phyloP scores from a whole-genome alignment of 1,140 invertebrate genomes.

The Pantala flavescens region DNA sequence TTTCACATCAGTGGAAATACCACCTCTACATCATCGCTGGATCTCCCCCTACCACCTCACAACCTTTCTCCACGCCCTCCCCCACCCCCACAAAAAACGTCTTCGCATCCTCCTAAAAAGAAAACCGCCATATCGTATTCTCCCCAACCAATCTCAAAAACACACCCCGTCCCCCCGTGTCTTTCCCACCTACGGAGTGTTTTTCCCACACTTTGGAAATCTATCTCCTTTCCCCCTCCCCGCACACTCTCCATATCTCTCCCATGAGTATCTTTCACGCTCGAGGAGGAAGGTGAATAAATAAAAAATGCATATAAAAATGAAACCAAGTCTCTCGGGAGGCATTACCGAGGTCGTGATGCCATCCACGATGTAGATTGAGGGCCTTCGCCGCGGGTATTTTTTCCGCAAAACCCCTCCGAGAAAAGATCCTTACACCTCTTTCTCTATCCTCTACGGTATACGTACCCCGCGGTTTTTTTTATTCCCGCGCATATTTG shows the following conservation, averaged over 20 bases:
- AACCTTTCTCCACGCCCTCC: not conserved
- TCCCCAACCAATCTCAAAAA: not conserved
- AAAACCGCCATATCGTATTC: not conserved
- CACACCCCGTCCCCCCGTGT: not conserved
- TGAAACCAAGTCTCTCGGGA: slow-evolving; percentile 4
- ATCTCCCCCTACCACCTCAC: not conserved
- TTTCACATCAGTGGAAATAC: slow-evolving; percentile 2
- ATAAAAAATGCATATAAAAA: slow-evolving; percentile 11
- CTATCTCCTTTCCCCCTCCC: not conserved
- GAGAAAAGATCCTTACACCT: not conserved
- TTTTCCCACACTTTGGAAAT: slow-evolving; percentile 6
- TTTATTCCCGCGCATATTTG: too few species aligned
- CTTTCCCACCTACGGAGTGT: slow-evolving; percentile 2
- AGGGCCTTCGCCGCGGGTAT: not conserved
- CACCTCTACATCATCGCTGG: not conserved
- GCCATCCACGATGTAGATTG: not conserved
- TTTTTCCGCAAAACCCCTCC: not conserved
- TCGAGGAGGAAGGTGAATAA: not conserved
- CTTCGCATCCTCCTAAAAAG: not conserved
- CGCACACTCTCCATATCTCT: not conserved
- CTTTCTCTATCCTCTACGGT: not conserved
- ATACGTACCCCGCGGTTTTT: too few species aligned
- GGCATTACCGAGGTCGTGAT: not conserved
- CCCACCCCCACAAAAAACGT: not conserved
- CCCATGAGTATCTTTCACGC: not conserved